A percentile compares a stretch with the other conserved stretches of the same genome.
phyloP scores from a whole-genome alignment of 2,888 invertebrate species.

The Netelia inedita region DNA sequence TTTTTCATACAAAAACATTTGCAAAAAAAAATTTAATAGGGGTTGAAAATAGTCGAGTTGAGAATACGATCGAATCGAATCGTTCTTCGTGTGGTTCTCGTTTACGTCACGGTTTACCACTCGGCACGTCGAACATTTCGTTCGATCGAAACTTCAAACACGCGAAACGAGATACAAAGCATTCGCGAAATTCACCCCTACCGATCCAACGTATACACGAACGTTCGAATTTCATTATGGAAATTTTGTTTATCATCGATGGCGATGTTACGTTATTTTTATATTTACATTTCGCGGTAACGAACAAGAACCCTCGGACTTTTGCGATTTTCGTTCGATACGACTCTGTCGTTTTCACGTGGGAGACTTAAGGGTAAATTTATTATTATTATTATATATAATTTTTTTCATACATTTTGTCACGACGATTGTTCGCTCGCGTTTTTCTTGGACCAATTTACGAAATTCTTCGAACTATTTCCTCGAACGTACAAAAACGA shows the following conservation, averaged over 20 bases:
- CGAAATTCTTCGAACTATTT: slow-evolving; percentile 23
- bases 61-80: no score
- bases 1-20: no score
- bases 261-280: not conserved
- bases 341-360: not conserved
- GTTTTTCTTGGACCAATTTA: slow-evolving; percentile 29
- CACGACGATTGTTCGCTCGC: slow-evolving; percentile 66
- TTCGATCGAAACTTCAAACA: not conserved
- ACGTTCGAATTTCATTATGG: slow-evolving; percentile 2
- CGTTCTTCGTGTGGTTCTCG: no score
- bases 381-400: slow-evolving; percentile 35
- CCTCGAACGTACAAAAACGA: not conserved
- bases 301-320: not conserved
- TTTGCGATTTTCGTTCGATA: not conserved
- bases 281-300: slow-evolving; percentile 22
- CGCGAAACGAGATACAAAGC: not conserved
- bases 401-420: slow-evolving; percentile 34
- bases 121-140: no score
- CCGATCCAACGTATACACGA: not conserved
- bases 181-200: not conserved
- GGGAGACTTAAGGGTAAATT: no score
- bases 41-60: no score
- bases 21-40: no score
- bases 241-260: not conserved
- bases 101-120: no score